phyloP scores from a whole-genome alignment of 2,113 vertebrate species.

The Limnothrissa miodon region DNA sequence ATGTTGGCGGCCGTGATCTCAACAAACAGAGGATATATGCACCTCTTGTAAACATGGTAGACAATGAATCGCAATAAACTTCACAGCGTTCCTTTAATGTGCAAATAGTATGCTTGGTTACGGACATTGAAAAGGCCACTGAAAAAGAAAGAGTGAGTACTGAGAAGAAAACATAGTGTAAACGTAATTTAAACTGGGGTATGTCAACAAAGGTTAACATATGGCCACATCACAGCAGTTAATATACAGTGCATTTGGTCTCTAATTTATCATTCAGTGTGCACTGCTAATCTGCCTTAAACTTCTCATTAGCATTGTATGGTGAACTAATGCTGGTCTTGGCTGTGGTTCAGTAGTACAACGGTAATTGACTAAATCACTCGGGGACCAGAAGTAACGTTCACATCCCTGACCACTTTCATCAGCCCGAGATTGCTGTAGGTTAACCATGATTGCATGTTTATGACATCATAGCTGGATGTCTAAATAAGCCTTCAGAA shows the following conservation, averaged over 20 bases:
- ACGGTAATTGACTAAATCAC: conserved; percentile 1
- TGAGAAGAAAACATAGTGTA: conserved; percentile 27
- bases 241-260: not conserved
- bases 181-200: not conserved
- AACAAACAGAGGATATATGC: conserved; percentile 2
- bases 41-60: conserved; percentile 32
- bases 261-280: not conserved
- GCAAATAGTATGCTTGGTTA: conserved; percentile 4
- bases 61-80: conserved; percentile 48
- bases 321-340: not conserved
- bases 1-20: conserved; percentile 33
- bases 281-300: not conserved
- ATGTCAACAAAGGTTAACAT: not conserved
- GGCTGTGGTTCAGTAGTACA: not conserved
- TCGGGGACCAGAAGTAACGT: not conserved
- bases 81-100: conserved; percentile 27
- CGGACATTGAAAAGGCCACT: not conserved
- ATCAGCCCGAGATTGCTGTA: not conserved
- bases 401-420: not conserved
- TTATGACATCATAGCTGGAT: not conserved
- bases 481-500: conserved; percentile 7
- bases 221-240: not conserved
- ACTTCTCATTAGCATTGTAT: not conserved
- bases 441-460: conserved; percentile 8
- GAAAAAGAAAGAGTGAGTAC: conserved; percentile 28